phyloP scores from a whole-genome alignment of 2,797 vertebrate species.

The Amniataba percoides region DNA sequence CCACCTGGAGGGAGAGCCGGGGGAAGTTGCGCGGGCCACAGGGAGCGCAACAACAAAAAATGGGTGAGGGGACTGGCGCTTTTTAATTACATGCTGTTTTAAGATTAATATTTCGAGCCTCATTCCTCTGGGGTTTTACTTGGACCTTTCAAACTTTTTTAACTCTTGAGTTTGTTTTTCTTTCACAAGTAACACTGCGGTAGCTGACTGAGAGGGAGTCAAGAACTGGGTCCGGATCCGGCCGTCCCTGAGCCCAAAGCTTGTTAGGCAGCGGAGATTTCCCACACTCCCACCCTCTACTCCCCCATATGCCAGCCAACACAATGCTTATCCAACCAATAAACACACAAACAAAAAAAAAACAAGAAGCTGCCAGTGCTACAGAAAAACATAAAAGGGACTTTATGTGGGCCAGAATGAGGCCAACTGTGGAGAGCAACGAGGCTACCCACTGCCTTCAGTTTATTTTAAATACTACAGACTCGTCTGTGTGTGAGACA shows the following conservation, averaged over 20 bases:
- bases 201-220: conserved; percentile 43
- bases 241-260: conserved; percentile 45
- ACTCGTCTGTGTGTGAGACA: conserved; percentile 12
- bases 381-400: conserved; percentile 50
- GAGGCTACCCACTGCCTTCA: conserved; percentile 5
- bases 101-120: conserved; percentile 21
- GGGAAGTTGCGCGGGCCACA: conserved; percentile 9
- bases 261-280: conserved; percentile 65
- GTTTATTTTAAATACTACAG: conserved; percentile 22
- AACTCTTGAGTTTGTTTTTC: not conserved
- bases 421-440: conserved; percentile 35
- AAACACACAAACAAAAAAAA: conserved; percentile 65
- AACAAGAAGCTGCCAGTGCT: conserved; percentile 42
- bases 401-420: conserved; percentile 46
- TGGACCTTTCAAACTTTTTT: not conserved
- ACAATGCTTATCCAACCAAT: conserved; percentile 54
- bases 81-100: conserved; percentile 15
- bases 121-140: not conserved
- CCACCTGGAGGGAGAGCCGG: conserved; percentile 35
- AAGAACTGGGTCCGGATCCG: conserved; percentile 53
- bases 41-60: conserved; percentile 17
- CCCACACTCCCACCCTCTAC: conserved; percentile 50
- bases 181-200: conserved; percentile 13
- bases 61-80: not conserved
- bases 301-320: conserved; percentile 41